These are phyloP conservation scores for Epistrophella euchroma DNA, from an alignment of 2,888 invertebrate genomes.

Conservation along the genomic window DNA sequence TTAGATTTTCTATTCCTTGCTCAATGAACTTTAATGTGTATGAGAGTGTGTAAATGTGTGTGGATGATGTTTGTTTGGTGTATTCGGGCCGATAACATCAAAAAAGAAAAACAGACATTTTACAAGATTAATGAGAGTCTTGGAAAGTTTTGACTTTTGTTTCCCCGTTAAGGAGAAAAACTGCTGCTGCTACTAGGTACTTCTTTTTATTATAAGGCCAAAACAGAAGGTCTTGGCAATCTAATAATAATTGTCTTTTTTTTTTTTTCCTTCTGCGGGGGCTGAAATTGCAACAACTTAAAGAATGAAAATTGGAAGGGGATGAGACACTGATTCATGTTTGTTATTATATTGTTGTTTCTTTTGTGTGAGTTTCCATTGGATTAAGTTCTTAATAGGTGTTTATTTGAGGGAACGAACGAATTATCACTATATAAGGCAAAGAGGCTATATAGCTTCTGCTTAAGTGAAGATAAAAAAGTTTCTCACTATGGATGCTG, in stretches of 20 bases:
- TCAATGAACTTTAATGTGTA: slow-evolving; percentile 33
- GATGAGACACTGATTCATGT: slow-evolving; percentile 49
- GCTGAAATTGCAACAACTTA: slow-evolving; percentile 14
- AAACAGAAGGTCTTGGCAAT: slow-evolving; percentile 49
- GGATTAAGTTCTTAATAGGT: slow-evolving; percentile 47
- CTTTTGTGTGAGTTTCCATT: slow-evolving; percentile 30
- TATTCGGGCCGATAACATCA: slow-evolving; percentile 62
- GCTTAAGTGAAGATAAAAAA: slow-evolving; percentile 58
- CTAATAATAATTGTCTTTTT: slow-evolving; percentile 41
- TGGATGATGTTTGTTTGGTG: slow-evolving; percentile 1
- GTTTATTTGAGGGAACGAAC: slow-evolving; percentile 32
- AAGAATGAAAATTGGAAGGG: not conserved
- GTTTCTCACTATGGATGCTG: not conserved
- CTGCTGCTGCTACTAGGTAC: not conserved
- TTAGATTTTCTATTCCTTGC: slow-evolving; percentile 58
- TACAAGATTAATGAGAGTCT: slow-evolving; percentile 74
- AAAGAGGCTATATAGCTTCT: slow-evolving; percentile 10
- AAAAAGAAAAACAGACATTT: slow-evolving; percentile 73
- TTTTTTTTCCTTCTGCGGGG: not conserved
- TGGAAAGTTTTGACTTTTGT: slow-evolving; percentile 69
- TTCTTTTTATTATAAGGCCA: too few species aligned
- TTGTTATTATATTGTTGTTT: slow-evolving; percentile 52
- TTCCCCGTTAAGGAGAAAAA: slow-evolving; percentile 11
- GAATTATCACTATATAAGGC: slow-evolving; percentile 41
- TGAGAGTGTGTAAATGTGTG: not conserved